These are phyloP conservation scores for Philaethria dido DNA, from an alignment of 2,888 invertebrate genomes.

Conservation along the genomic window DNA sequence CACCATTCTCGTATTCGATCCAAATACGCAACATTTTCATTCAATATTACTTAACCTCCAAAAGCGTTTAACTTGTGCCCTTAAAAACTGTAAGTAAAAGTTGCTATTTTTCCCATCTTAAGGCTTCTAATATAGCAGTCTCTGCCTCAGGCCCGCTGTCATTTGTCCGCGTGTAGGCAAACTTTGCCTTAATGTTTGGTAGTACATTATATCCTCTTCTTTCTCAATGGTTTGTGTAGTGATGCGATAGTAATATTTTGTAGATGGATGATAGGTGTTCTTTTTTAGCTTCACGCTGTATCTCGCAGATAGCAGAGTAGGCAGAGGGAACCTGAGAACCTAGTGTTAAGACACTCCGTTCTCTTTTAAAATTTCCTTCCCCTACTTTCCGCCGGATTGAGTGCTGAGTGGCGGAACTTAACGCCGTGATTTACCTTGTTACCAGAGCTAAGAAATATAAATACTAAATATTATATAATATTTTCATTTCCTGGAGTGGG, in stretches of 20 bases:
- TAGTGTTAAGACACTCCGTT: too few species aligned
- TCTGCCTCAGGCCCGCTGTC: constrained; percentile 76
- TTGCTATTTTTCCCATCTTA: constrained; percentile 82
- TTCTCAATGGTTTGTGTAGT: constrained; percentile 64
- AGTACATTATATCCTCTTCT: constrained; percentile 78
- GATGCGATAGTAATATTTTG: constrained; percentile 41
- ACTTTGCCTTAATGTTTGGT: constrained; percentile 80
- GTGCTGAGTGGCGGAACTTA: too few species aligned
- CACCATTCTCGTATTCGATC: too few species aligned
- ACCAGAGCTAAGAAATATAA: too few species aligned
- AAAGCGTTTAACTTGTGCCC: constrained; percentile 38
- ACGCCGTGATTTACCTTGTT: too few species aligned
- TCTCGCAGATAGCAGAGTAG: too few species aligned
- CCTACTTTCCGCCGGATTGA: too few species aligned
- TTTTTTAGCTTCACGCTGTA: background rate
- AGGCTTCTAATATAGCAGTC: constrained; percentile 79
- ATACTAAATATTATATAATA: too few species aligned
- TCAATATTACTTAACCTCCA: background rate
- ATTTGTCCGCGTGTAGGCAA: constrained; percentile 80
- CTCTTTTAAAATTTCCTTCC: too few species aligned
- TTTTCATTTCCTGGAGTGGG: too few species aligned
- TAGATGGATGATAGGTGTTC: background rate
- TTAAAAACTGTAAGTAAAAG: constrained; percentile 69
- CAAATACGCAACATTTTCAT: too few species aligned
- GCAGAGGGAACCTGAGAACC: too few species aligned